Base-by-base conservation (phyloP, 2,113 vertebrate species). In the Willisornis vidua region DNA sequence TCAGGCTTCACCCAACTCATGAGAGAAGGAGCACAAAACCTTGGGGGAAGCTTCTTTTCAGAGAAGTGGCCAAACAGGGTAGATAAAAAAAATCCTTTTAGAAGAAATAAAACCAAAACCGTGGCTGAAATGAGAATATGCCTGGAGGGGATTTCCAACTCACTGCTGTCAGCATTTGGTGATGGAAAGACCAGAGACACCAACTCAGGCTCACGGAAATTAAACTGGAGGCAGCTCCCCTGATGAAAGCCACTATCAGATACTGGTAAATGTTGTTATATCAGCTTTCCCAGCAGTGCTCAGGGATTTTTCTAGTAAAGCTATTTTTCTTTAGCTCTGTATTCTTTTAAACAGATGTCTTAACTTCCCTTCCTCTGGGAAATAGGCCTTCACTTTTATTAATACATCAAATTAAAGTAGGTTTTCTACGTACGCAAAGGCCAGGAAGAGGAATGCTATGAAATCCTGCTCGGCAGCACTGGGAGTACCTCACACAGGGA, bases 361-460 rank as follows among this genome's bases (percentile, higher is more conserved):
- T 74, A 84, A 97, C 94, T 89, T 92, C 91, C 81, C 55, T 65
- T 77, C 85, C 91, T 87, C 92, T 92, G 91, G 88, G 89, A 97
- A 86, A 91, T n/a, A 28, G 86, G 94, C 93, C 95, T 90, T 89
- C 66, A 1, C 59, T 87, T 68, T 84, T 46, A 81, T 59, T 58
- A 85, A 65, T 73, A 87, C 65, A 90, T 97, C 93, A 94, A 87
- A 91, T 85, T 55, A 90, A 86, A 81, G 7, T 8, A 87, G 94
- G 77, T 79, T 84, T 88, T 48, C 93, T 86, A 91, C 55, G 66
- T 73, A 76, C 89, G 58, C 62, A 39, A 77, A 49, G 37, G 19
- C 67, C 6, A 52, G 88, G 79, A 52, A 92, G 59, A 96, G 85
- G 90, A 78, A 86, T n/a, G 79, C 63, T 61, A 3, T 66, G 85